A percentile compares a stretch with the other conserved stretches of the same genome.
Evolutionary conservation across 2,113 vertebrate genomes (phyloP).

Genomic region (Corythaeola cristata): DNA sequence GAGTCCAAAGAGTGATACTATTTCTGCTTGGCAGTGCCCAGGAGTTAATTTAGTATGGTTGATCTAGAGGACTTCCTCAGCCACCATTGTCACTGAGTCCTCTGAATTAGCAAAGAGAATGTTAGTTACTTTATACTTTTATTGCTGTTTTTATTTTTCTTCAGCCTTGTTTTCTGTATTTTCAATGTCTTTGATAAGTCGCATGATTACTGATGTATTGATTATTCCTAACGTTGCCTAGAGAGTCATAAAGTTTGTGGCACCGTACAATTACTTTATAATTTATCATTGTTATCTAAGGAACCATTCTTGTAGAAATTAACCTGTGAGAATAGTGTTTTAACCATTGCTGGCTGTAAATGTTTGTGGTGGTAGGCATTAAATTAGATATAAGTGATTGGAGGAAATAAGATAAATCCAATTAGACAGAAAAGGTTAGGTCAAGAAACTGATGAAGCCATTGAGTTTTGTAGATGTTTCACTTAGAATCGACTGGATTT

Average conservation of each 20-base stretch:
- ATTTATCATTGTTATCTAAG: not conserved
- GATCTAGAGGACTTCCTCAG: not conserved
- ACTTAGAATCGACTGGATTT: not conserved
- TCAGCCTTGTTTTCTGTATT: not conserved
- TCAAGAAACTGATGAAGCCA: not conserved
- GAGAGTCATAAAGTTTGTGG: not conserved
- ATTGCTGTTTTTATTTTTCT: not conserved
- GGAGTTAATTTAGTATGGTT: not conserved
- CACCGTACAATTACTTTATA: not conserved
- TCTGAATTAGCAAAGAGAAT: not conserved
- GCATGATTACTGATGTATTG: not conserved
- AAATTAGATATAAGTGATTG: not conserved
- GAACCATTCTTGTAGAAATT: not conserved
- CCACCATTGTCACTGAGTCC: not conserved
- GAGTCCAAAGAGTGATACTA: not conserved
- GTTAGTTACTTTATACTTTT: not conserved
- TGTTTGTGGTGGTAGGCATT: not conserved
- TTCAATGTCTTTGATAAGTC: not conserved
- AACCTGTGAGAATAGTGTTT: not conserved
- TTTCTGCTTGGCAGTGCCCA: not conserved
- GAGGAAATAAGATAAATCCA: not conserved
- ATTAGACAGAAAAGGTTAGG: not conserved
- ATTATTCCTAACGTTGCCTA: not conserved
- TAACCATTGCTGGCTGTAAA: not conserved
- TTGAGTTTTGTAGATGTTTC: not conserved